Percentiles rank a stretch among this genome's conserved stretches.
Evolutionary conservation across 2,888 invertebrate species (phyloP).

Genomic region (Perithous albicinctus): DNA sequence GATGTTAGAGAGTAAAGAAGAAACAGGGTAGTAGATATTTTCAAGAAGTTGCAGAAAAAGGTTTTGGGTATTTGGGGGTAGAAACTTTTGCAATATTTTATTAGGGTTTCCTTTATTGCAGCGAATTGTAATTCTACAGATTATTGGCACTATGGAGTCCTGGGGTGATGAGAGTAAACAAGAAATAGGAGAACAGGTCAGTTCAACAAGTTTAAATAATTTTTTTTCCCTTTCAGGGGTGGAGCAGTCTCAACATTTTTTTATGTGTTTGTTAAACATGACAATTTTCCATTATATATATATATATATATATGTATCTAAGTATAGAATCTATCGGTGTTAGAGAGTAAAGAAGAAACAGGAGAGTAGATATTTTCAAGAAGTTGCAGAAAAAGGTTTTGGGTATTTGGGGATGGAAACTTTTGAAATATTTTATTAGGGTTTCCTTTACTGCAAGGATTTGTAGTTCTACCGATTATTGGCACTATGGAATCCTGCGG

Average conservation of each 20-base stretch:
- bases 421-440: background rate
- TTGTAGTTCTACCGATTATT: background rate
- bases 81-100: background rate
- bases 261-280: background rate
- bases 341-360: slow-evolving; percentile 70
- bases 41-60: slow-evolving; percentile 24
- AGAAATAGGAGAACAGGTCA: slow-evolving; percentile 60
- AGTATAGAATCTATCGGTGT: background rate
- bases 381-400: background rate
- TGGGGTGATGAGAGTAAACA: background rate
- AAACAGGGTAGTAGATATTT: slow-evolving; percentile 65
- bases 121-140: background rate
- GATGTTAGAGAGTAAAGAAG: slow-evolving; percentile 15
- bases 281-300: background rate
- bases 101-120: background rate
- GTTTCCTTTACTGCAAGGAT: background rate
- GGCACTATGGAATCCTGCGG: background rate
- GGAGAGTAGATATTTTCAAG: slow-evolving; percentile 65
- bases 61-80: background rate
- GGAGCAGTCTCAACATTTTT: no score
- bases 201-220: slow-evolving; percentile 34
- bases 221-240: background rate
- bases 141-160: background rate
- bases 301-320: background rate
- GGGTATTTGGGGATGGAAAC: background rate